Conservation (phyloP, 2,888 invertebrate genomes). For the Eilema sororculum region DNA sequence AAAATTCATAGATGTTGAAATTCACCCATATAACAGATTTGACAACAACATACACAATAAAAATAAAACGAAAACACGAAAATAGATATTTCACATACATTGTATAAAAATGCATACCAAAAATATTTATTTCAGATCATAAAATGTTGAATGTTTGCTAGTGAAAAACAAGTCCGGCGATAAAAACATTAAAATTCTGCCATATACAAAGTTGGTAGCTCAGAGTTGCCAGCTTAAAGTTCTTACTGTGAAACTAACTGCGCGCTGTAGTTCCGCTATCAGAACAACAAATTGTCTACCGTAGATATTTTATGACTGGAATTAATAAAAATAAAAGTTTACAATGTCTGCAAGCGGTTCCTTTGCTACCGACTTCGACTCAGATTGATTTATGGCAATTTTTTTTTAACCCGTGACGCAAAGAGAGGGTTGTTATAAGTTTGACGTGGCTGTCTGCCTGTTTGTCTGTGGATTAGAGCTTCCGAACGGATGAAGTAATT, state of each 20-base stretch:
- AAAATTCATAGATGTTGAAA: no score
- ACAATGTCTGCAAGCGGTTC: constrained; percentile 26
- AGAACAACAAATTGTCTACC: constrained; percentile 33
- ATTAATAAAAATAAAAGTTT: constrained; percentile 40
- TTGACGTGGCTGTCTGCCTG: no score
- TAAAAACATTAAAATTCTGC: constrained; percentile 46
- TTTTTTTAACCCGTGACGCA: no score
- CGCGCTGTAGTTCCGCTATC: constrained; percentile 40
- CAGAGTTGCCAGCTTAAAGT: constrained; percentile 48
- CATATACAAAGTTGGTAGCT: constrained; percentile 47
- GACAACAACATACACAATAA: not conserved
- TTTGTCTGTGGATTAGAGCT: no score
- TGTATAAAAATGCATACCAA: not conserved
- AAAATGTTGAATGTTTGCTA: not conserved
- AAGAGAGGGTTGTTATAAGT: no score
- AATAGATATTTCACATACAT: not conserved
- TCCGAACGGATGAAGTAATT: no score
- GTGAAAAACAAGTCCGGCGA: constrained; percentile 20
- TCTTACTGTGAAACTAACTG: constrained; percentile 52
- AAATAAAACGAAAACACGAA: constrained; percentile 4
- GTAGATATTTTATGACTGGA: constrained; percentile 40
- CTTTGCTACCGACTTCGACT: constrained; percentile 21
- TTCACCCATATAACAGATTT: no score
- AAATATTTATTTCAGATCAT: not conserved
- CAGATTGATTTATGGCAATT: not conserved